Evolutionary conservation across 2,888 invertebrate genomes (phyloP), one percentile per base, ranked within the genome.

Genomic region (Hemicrepidius hirtus): DNA sequence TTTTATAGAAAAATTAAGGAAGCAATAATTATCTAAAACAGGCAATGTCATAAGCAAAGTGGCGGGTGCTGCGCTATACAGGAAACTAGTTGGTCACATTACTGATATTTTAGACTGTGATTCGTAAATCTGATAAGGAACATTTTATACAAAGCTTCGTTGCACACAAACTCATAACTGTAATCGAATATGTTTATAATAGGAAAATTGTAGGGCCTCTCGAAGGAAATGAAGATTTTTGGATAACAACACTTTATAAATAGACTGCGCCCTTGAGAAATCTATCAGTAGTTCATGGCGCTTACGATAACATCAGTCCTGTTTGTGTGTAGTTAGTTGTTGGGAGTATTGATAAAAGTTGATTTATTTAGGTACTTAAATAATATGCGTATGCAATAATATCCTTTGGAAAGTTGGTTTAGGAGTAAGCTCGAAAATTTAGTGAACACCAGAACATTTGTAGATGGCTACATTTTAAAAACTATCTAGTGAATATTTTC

Each of bases 201-300:
- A 44, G 68, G 59, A 55, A 69, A 68, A 68, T 70, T 65, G 65
- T 44, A 70, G 71, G 72, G 72, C 69, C 63, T 73, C 68, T 70
- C 50, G 37, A 62, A 76, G 77, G 73, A 76, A 78, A 78, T 78
- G 77, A 76, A 78, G 78, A 78, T 79, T 70, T 64, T 53, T 18
- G 75, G 75, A 78, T 78, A 79, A 77, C 76, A 71, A 73, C 77
- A 77, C 75, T 76, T 79, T 77, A 78, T 78, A 78, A 77, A 80
- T 78, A 68, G 77, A 79, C 73, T 69, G 73, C 72, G 69, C 80
- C 77, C 79, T 55, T 66, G 79, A 80, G 80, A 80, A 80, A 80
- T 80, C 79, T 78, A 77, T 76, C 74, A 68, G 72, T 65, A 75
- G 77, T 77, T n/a, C 77, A 78, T 77, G 76, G 76, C 75, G 62